These are phyloP conservation scores for Notolepis coatsorum DNA, from an alignment of 2,797 vertebrate genomes.

Conservation along the genomic window DNA sequence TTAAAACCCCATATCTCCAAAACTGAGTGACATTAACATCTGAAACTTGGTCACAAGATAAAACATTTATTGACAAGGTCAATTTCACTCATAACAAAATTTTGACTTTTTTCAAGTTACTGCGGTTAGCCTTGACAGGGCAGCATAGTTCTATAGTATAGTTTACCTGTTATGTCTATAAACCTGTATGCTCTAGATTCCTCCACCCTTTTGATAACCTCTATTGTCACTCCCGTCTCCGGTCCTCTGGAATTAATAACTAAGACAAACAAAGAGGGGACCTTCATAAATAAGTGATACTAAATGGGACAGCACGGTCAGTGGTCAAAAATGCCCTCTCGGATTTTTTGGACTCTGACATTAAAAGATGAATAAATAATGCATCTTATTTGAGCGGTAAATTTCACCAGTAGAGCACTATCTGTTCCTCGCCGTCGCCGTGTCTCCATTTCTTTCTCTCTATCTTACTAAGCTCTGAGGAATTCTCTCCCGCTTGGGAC, in stretches of 20 bases:
- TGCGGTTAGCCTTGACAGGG: too few relatives aligned
- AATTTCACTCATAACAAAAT: too few relatives aligned
- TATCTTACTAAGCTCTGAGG: slow-evolving; percentile 5
- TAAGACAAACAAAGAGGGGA: slow-evolving; percentile 25
- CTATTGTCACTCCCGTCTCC: too few relatives aligned
- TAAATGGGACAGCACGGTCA: slow-evolving; percentile 37
- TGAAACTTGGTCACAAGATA: too few relatives aligned
- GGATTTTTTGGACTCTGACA: slow-evolving; percentile 40
- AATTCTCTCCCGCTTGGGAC: slow-evolving; percentile 16
- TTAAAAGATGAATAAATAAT: slow-evolving; percentile 64
- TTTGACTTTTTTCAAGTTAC: too few relatives aligned
- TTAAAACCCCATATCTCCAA: too few relatives aligned
- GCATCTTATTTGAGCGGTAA: slow-evolving; percentile 60
- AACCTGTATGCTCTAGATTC: too few relatives aligned
- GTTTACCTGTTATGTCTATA: too few relatives aligned
- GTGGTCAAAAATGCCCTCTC: slow-evolving; percentile 37
- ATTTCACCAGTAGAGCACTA: slow-evolving; percentile 38
- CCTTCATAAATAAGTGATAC: slow-evolving; percentile 45
- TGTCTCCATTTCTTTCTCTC: not conserved
- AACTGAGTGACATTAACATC: too few relatives aligned
- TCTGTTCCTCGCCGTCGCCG: slow-evolving; percentile 13
- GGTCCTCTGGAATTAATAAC: slow-evolving; percentile 17
- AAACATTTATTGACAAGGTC: too few relatives aligned
- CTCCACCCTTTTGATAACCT: too few relatives aligned
- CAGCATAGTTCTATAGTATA: too few relatives aligned